These are phyloP conservation scores for Ranitomeya imitator DNA, from an alignment of 2,113 vertebrate genomes.

Conservation along the genomic window DNA sequence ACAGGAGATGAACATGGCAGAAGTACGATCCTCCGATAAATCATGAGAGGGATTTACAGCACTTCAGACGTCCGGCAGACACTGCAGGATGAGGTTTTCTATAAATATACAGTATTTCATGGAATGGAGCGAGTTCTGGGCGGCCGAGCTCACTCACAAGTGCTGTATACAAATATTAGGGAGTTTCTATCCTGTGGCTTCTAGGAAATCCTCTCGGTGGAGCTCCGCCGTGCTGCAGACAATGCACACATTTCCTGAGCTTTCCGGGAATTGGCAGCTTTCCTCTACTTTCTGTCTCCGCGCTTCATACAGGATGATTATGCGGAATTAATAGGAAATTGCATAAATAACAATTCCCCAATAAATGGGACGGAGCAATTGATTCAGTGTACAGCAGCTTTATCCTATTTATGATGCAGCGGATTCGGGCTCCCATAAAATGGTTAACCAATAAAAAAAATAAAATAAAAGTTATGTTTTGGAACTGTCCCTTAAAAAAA, in stretches of 20 bases:
- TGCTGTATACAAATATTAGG: not conserved
- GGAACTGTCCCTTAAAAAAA: not conserved
- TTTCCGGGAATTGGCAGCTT: not conserved
- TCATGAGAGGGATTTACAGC: too few species aligned
- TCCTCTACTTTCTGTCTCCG: not conserved
- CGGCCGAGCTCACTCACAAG: not conserved
- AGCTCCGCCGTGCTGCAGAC: not conserved
- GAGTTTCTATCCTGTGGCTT: not conserved
- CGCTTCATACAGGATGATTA: too few species aligned
- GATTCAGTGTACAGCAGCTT: too few species aligned
- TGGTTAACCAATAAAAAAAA: too few species aligned
- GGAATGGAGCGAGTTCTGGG: too few species aligned
- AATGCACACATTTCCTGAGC: constrained; percentile 39
- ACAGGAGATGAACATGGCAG: too few species aligned
- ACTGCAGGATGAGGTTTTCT: too few species aligned
- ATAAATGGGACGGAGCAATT: not conserved
- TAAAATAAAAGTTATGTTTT: too few species aligned
- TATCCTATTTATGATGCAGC: too few species aligned
- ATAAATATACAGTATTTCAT: too few species aligned
- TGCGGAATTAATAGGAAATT: not conserved
- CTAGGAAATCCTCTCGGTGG: constrained; percentile 22
- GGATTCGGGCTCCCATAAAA: not conserved
- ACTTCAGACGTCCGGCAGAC: too few species aligned
- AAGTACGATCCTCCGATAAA: too few species aligned
- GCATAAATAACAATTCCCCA: not conserved